Evolutionary conservation across 1,140 invertebrate genomes (phyloP), one percentile per base, ranked within the genome.

Genomic region (Euura saliciscinereae): DNA sequence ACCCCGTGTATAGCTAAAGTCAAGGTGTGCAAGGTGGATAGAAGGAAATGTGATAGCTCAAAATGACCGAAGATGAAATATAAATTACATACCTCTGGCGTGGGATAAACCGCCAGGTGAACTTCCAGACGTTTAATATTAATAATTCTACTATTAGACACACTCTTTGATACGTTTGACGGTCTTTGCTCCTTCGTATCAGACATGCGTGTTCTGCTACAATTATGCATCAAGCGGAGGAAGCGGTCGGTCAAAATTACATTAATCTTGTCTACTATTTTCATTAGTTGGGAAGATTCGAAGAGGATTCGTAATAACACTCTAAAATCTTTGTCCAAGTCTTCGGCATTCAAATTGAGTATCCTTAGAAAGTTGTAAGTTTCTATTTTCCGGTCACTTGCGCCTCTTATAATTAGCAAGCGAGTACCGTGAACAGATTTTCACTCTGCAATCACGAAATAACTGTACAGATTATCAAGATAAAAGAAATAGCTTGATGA

Each of bases 201-300:
- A 59, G 51, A 59, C 51, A 11, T 59, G 51, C 51, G 51, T 59
- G 51, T 59, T 59, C 13, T 59, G 51, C 51, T 59, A n/a, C 51
- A 59, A 59, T 59, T 59, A 59, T n/a, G 51, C 6, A 59, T 2
- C 51, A 5, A 59, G 51, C 51, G 51, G 3, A 59, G 13, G 1
- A 6, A 59, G 6, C 10, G 28, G 28, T 28, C 28, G 28, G 28
- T 28, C 28, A 28, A 28, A 28, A 28, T 1, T 28, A 28, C 28
- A 28, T 28, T 28, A 28, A 28, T 28, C 28, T 59, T 6, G 51
- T 59, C 10, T 59, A 59, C 46, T 11, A 11, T 3, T 59, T 11
- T 59, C 10, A 59, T 59, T 6, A n/a, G 8, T 6, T 59, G 51
- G 51, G 3, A 11, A 6, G 13, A 59, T 11, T 59, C 51, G 5